These are phyloP conservation scores for Cyrtonyx montezumae DNA, from an alignment of 2,113 vertebrate species.

Conservation along the genomic window DNA sequence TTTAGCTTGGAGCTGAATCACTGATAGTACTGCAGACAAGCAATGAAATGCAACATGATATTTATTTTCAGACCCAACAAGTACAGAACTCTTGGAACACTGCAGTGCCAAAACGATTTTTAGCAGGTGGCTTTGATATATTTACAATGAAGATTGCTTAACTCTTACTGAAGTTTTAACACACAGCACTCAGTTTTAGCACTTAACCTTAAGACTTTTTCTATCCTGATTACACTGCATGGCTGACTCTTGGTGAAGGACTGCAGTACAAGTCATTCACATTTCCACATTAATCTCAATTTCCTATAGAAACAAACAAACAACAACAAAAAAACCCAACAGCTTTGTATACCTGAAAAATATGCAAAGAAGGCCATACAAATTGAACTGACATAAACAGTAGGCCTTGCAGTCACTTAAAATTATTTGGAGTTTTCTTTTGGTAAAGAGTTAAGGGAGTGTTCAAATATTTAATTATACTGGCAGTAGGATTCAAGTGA, in stretches of 20 bases:
- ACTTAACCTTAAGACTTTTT: neutral
- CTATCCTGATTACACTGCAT: neutral
- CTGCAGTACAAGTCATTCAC: neutral
- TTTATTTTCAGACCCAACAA: constrained; percentile 36
- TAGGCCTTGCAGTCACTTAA: neutral
- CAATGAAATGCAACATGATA: constrained; percentile 9
- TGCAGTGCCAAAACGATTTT: constrained; percentile 37
- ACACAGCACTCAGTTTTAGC: neutral
- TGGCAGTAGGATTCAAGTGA: neutral
- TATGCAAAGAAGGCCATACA: neutral
- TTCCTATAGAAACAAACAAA: neutral
- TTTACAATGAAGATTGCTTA: constrained; percentile 25
- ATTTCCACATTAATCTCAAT: neutral
- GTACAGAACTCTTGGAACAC: neutral
- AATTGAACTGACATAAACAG: neutral
- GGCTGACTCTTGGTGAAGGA: neutral
- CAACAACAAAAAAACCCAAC: neutral
- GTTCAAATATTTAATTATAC: neutral
- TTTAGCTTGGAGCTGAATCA: constrained; percentile 50
- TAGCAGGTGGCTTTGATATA: neutral
- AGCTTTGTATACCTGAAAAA: neutral
- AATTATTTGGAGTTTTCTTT: neutral
- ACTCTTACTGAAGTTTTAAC: constrained; percentile 10
- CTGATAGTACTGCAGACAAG: neutral
- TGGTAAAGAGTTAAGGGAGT: neutral